Base-by-base conservation (phyloP, 2,113 vertebrate species). In the Paedocypris sp. region DNA sequence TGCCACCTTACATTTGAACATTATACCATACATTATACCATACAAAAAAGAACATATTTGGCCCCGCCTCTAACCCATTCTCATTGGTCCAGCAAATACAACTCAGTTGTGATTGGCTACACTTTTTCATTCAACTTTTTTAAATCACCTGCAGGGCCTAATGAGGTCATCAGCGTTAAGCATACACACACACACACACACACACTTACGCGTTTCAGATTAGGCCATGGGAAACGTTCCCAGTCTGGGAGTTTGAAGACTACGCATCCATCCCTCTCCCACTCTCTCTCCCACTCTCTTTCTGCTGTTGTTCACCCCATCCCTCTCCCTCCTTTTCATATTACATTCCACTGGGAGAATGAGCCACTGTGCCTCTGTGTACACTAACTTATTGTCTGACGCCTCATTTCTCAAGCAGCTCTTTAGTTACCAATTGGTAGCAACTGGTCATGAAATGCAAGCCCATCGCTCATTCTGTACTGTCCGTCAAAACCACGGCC, bases 321-420 rank as follows among this genome's bases (percentile, higher is more conserved):
- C 25, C 4, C 46, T 29, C 25, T 48, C 46, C 23, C 13, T 54
- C 35, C 12, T 41, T 13, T 41, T 54, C 38, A 54, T 41, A 54
- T 54, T 54, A 41, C 35, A 54, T 54, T 54, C 51, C 35, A 54
- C 26, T 33, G 19, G 9, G 12, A 54, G 51, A 54, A 54, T 18
- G 22, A 54, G 33, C 15, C 51, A 28, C 35, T 54, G 35, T 54
- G 51, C 22, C 20, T 39, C n/a, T 18, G 33, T 39, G 51, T 54
- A 39, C 35, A 39, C 22, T 54, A 38, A 26, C n/a, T 12, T 36
- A 54, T 54, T 54, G 51, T 54, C 35, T 36, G 41, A 22, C 10
- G 51, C 13, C 10, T 39, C 35, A 23, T 25, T 52, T 53, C 50
- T 53, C 19, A 25, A 38, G n/a, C 50, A 25, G 20, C 20, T 16